Conservation (phyloP, 1,140 invertebrate species). For the Pygmarrhopalites habei region DNA sequence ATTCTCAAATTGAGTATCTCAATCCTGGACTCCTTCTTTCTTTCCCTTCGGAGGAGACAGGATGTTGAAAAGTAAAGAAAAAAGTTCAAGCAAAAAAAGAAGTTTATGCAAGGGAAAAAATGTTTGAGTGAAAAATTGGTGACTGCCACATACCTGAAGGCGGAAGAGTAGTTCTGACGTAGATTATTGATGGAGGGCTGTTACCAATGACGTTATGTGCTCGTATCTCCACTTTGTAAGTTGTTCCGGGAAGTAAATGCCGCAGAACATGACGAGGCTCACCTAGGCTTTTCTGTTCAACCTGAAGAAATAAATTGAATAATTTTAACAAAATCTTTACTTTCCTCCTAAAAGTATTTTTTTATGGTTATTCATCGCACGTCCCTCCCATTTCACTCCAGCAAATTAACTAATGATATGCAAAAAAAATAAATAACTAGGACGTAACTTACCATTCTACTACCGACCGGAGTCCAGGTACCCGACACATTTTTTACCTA, state of each 20-base stretch:
- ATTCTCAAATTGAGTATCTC: too few relatives aligned
- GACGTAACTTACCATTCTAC: too few relatives aligned
- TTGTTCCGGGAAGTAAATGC: conserved; percentile 61
- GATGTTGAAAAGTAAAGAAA: not conserved
- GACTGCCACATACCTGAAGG: conserved; percentile 57
- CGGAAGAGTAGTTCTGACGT: conserved; percentile 62
- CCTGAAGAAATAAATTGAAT: not conserved
- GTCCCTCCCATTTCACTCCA: not conserved
- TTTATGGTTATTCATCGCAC: too few relatives aligned
- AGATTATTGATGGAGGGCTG: conserved; percentile 62
- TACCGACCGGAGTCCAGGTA: too few relatives aligned
- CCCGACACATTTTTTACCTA: too few relatives aligned
- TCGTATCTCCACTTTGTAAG: conserved; percentile 70
- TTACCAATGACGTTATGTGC: conserved; percentile 78
- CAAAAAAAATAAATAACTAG: not conserved
- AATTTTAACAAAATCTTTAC: too few relatives aligned
- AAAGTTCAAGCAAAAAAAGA: not conserved
- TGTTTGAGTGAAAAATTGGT: not conserved
- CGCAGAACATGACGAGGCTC: conserved; percentile 56
- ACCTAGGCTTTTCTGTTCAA: conserved; percentile 25
- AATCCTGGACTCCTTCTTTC: too few relatives aligned
- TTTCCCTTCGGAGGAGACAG: too few relatives aligned
- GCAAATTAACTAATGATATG: not conserved
- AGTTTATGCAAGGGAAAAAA: not conserved
- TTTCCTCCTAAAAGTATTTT: too few relatives aligned